Base-by-base conservation (phyloP, 2,113 vertebrate species). In the Periophthalmus modestus region DNA sequence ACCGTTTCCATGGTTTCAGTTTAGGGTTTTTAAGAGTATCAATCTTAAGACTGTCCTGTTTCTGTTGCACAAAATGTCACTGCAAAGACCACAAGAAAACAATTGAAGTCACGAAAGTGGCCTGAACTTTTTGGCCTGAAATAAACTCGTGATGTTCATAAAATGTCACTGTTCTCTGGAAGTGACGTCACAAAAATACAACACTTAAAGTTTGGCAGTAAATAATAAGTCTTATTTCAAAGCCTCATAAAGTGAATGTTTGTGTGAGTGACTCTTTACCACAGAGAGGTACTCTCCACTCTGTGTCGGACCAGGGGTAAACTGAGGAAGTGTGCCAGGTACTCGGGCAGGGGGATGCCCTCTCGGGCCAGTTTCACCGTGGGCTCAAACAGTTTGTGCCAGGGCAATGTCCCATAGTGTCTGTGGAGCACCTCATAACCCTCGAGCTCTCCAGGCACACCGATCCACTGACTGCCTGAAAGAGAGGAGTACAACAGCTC, bases 361-460 rank as follows among this genome's bases (percentile, higher is more conserved):
- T 83, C 67, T 3, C 72, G 87, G 43, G 96, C 94, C 77, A 97
- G 80, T 4, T 55, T 24, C 5, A 97, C 92, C 14, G 93, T 92
- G 54, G 95, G 95, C 74, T 88, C 74, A 74, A 97, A 96, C 6
- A 97, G 91, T 47, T 82, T 83, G 2, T 87, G 86, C 96, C 96
- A 97, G 0, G 93, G 91, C 55, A 97, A 86, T 59, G 80, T 93
- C 21, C 96, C 96, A 0, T 95, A 93, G 13, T 73, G 81, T 46
- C 16, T 28, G 78, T 97, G 96, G 18, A 95, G 85, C 7, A 36
- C 61, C 2, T 94, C 79, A 0, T 97, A 97, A 14, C 95, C 95
- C 0, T 88, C 89, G 18, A 97, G 89, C 84, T 97, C 96, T 11
- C 96, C 96, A 0, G 96, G 96, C 13, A 97, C 91, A 0, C 94